Evolutionary conservation across 2,888 invertebrate genomes (phyloP).

Genomic region (Gymnosoma rotundatum): DNA sequence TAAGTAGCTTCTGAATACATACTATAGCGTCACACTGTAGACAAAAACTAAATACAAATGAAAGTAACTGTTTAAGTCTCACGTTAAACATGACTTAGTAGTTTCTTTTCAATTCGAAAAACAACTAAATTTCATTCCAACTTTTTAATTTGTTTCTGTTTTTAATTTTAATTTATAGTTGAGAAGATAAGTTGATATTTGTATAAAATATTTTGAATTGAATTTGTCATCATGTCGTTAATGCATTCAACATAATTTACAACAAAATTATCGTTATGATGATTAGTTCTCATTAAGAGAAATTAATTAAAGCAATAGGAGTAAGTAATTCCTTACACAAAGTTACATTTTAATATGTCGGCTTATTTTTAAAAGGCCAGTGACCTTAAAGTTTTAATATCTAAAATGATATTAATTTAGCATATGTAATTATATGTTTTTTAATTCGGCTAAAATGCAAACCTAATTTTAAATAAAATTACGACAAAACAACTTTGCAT

Average conservation of each 20-base stretch:
- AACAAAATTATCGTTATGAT: conserved; percentile 37
- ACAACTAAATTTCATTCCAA: background rate
- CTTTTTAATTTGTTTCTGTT: no score
- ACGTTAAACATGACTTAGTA: conserved; percentile 10
- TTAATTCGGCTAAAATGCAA: no score
- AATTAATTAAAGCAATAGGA: no score
- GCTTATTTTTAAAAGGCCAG: no score
- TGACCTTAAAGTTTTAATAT: no score
- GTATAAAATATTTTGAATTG: conserved; percentile 48
- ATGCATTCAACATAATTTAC: conserved; percentile 21
- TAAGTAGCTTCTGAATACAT: conserved; percentile 10
- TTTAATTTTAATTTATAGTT: conserved; percentile 33
- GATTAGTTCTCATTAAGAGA: background rate
- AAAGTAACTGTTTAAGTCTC: conserved; percentile 4
- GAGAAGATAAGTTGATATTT: conserved; percentile 39
- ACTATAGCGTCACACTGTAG: background rate
- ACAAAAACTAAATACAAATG: background rate
- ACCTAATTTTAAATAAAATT: no score
- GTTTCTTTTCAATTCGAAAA: conserved; percentile 3
- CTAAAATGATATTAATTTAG: no score
- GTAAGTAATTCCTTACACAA: no score
- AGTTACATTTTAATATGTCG: no score
- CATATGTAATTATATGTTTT: no score
- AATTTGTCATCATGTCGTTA: conserved; percentile 42
- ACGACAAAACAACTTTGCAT: no score